Conservation (phyloP, 2,113 vertebrate species). For the Rhinichthys klamathensis region DNA sequence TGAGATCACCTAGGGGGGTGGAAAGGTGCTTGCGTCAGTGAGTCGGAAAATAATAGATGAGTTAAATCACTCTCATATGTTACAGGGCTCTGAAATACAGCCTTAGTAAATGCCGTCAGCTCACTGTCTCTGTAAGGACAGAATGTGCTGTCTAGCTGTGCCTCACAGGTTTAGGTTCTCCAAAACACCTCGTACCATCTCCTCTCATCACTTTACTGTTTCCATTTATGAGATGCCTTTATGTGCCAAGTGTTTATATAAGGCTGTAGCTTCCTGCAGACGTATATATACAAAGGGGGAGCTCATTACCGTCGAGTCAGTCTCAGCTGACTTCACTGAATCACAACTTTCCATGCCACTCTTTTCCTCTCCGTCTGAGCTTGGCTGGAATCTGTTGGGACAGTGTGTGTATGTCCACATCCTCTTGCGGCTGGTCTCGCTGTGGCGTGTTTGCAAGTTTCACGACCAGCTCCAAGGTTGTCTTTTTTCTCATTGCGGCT, state of each 20-base stretch:
- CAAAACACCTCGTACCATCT: not conserved
- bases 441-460: slow-evolving; percentile 47
- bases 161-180: slow-evolving; percentile 11
- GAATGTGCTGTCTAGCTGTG: not conserved
- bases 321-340: slow-evolving; percentile 69
- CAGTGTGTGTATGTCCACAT: slow-evolving; percentile 42
- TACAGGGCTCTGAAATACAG: slow-evolving; percentile 60
- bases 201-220: slow-evolving; percentile 27
- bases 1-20: slow-evolving; percentile 56
- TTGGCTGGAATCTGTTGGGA: slow-evolving; percentile 49
- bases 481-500: slow-evolving; percentile 46
- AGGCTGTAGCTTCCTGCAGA: slow-evolving; percentile 51
- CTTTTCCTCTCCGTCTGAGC: slow-evolving; percentile 59
- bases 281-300: slow-evolving; percentile 45
- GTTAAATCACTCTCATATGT: slow-evolving; percentile 69
- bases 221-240: slow-evolving; percentile 53
- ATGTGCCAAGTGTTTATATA: slow-evolving; percentile 69
- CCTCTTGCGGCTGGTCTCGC: slow-evolving; percentile 25
- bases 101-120: slow-evolving; percentile 62
- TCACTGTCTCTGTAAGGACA: slow-evolving; percentile 48
- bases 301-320: slow-evolving; percentile 64
- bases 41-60: slow-evolving; percentile 70
- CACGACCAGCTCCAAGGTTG: slow-evolving; percentile 27
- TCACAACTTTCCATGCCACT: slow-evolving; percentile 69
- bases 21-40: slow-evolving; percentile 70